These are phyloP conservation scores for Aleiodes sp. DNA, from an alignment of 1,140 invertebrate species.

Conservation along the genomic window DNA sequence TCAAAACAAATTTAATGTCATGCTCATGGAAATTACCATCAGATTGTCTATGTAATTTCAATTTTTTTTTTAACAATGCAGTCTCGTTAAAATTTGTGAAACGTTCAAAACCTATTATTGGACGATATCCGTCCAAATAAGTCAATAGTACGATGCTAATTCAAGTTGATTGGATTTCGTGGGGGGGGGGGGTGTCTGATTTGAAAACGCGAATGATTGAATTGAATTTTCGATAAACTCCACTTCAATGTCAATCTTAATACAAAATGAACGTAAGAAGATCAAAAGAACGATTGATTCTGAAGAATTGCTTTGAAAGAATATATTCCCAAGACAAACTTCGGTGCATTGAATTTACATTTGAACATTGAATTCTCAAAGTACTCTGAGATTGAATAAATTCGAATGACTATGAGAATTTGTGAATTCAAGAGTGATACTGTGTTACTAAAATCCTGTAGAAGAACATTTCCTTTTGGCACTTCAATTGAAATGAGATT, in stretches of 20 bases:
- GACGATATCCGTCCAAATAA: too few species aligned
- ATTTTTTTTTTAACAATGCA: too few species aligned
- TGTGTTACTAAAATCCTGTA: not conserved
- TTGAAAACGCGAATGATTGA: too few species aligned
- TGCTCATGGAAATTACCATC: too few species aligned
- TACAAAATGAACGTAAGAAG: slow-evolving; percentile 5
- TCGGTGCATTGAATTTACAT: slow-evolving; percentile 8
- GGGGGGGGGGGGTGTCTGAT: not conserved
- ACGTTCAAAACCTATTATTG: too few species aligned
- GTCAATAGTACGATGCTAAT: too few species aligned
- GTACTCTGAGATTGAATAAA: slow-evolving; percentile 2
- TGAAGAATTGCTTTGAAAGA: not conserved
- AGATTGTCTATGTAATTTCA: too few species aligned
- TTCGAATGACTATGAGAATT: not conserved
- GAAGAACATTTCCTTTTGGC: not conserved
- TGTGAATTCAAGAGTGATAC: not conserved
- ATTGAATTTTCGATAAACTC: too few species aligned
- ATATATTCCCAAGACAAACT: not conserved
- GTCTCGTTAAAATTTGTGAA: too few species aligned
- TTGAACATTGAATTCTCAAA: slow-evolving; percentile 1
- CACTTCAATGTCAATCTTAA: slow-evolving; percentile 5
- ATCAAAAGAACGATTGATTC: not conserved
- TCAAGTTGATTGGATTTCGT: not conserved
- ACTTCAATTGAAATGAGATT: slow-evolving; percentile 14
- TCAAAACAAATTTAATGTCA: too few species aligned